Base-by-base conservation (phyloP, 2,888 invertebrate genomes). In the Agrypnus murinus region DNA sequence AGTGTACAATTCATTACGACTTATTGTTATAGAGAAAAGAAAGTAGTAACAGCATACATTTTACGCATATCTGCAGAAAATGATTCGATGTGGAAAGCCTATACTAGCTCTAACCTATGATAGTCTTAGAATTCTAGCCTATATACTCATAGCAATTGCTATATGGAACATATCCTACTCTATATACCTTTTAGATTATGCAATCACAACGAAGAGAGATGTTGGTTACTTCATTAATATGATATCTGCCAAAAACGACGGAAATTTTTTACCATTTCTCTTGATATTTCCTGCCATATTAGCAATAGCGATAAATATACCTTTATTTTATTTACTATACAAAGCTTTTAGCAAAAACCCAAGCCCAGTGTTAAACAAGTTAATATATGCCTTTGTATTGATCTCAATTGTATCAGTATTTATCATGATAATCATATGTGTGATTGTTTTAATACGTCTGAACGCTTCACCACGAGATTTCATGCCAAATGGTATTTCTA, bases 401-500 rank as follows among this genome's bases (percentile, higher is more conserved):
- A 0, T 77, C 4, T 14, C 36, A 1, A 1, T 63, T 6, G 68
- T 34, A 73, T 73, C 55, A n/a, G 17, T 70, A 0, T 70, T 9
- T 12, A 62, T 36, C 6, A 46, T 55, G 45, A 34, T 71, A 4
- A 55, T 67, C 59, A 53, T 82, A 14, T 67, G 81, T 6, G 76
- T 84, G 31, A 74, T 77, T 34, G 77, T 81, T 6, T 69, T 84
- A 40, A 63, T 72, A 4, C 83, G 84, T 72, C 75, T 81, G 17
- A 81, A 81, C 55, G 72, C 79, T n/a, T 48, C 74, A 1, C 79
- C n/a, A 81, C 64, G 75, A 79, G 66, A 65, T n/a, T n/a, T n/a
- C n/a, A n/a, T n/a, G 1, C 82, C 84, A 80, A 87, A 89, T 40
- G 90, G 89, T 0, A 88, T 91, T 65, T 86, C 86, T 0, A 87